These are phyloP conservation scores for Heliconius hermathena DNA, from an alignment of 1,140 invertebrate genomes.

Conservation along the genomic window DNA sequence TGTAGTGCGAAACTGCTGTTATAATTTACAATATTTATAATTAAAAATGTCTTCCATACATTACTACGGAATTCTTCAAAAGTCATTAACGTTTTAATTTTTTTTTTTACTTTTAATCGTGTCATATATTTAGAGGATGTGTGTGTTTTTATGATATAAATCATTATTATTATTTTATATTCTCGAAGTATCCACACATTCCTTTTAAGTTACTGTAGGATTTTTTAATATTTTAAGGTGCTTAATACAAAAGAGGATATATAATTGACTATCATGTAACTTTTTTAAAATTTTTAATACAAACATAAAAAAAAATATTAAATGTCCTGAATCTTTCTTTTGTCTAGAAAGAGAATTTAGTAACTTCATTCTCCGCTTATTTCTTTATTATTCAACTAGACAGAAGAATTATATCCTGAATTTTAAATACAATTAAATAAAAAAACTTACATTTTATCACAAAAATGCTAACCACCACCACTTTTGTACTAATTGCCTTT, in stretches of 20 bases:
- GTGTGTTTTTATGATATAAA: not conserved
- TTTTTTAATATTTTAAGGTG: not conserved
- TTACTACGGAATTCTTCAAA: not conserved
- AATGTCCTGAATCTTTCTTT: too few relatives aligned
- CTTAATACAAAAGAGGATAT: too few relatives aligned
- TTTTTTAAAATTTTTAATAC: not conserved
- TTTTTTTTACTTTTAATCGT: not conserved
- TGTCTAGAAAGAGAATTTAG: too few relatives aligned
- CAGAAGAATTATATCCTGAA: too few relatives aligned
- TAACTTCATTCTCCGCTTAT: too few relatives aligned
- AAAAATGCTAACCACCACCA: too few relatives aligned
- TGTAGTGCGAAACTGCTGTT: too few relatives aligned
- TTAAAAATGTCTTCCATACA: not conserved
- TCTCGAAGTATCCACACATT: not conserved
- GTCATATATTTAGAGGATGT: constrained; percentile 1
- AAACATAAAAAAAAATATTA: too few relatives aligned
- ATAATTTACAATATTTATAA: not conserved
- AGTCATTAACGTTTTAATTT: not conserved
- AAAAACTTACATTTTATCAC: too few relatives aligned
- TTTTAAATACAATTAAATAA: too few relatives aligned
- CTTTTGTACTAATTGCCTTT: not conserved
- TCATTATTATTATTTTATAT: not conserved
- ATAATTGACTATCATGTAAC: not conserved
- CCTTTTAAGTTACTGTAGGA: not conserved
- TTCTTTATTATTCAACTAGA: too few relatives aligned